Conservation (phyloP, 2,888 invertebrate genomes). For the Elaeidobius kamerunicus region DNA sequence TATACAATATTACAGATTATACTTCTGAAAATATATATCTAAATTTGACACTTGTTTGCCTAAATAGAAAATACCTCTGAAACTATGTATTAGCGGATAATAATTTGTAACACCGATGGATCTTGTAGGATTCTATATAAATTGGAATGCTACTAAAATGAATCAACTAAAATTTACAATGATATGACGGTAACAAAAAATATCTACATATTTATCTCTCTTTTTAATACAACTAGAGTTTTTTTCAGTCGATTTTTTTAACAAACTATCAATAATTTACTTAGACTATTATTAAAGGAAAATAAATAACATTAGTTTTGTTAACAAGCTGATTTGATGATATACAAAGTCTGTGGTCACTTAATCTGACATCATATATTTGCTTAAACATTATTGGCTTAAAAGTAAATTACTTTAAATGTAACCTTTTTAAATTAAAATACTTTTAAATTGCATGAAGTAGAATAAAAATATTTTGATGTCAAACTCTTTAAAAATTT, state of each 20-base stretch:
- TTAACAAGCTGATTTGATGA: conserved; percentile 26
- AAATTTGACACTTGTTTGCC: conserved; percentile 38
- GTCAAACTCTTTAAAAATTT: conserved; percentile 11
- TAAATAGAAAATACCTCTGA: conserved; percentile 30
- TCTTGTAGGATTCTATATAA: conserved; percentile 25
- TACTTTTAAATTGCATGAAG: background rate
- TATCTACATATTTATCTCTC: conserved; percentile 34
- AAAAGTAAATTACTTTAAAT: no score
- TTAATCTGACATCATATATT: conserved; percentile 9
- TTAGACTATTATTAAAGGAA: conserved; percentile 18
- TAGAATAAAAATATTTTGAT: conserved; percentile 5
- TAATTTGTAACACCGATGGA: conserved; percentile 19
- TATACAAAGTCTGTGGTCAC: conserved; percentile 11
- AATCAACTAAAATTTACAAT: conserved; percentile 28
- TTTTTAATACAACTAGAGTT: conserved; percentile 34
- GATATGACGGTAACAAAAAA: conserved; percentile 37
- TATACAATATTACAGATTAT: conserved; percentile 23
- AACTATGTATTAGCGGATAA: conserved; percentile 26
- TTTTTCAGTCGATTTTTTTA: conserved; percentile 35
- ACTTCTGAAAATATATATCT: conserved; percentile 33
- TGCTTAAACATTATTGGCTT: background rate
- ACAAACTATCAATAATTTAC: conserved; percentile 25
- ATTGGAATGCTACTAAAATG: conserved; percentile 36
- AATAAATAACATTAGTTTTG: conserved; percentile 27
- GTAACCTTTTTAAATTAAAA: background rate